Base-by-base conservation (phyloP, 2,797 vertebrate species). In the Manis crassicaudata region DNA sequence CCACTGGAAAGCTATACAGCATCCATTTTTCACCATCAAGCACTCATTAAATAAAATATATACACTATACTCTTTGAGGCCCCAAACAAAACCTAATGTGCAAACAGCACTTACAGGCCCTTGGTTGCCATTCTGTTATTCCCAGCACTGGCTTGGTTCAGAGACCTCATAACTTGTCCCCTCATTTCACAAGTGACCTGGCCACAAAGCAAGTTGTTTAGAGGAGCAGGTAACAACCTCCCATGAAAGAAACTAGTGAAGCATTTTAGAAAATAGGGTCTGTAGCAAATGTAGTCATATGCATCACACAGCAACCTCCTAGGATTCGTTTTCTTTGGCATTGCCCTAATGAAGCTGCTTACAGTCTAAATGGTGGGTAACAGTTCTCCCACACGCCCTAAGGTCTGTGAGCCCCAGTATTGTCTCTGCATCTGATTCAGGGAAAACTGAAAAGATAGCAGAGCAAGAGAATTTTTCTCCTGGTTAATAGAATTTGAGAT, bases 221-320 rank as follows among this genome's bases (percentile, higher is more conserved):
- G 67, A 94, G 94, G 81, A 94, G 88, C 95, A 95, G 95, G 88
- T 97, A 97, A 97, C 96, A 96, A 92, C 50, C 73, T 97, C 97
- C 96, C 92, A 83, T 85, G 97, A 73, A 97, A 97, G 89, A 96
- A 96, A 85, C 62, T 4, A 82, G 81, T 6, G 81, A 93, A 18
- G 63, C 84, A 80, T 88, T 94, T 92, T 91, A 76, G 90, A 93
- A 95, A 95, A 95, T n/a, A 83, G 84, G n/a, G 52, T 85, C 89
- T 90, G 43, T 1, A 65, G 95, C 52, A 82, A 95, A 95, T 93
- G 88, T 46, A 84, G 93, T 70, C 92, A 35, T 16, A 76, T 77
- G 79, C 87, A 81, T 63, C 92, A n/a, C 82, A 37, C 7, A 21
- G 46, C 86, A 72, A 70, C 72, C 96, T 87, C 95, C 43, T 67